phyloP scores from a whole-genome alignment of 2,113 vertebrate species.

The Pachycephala philippinensis region DNA sequence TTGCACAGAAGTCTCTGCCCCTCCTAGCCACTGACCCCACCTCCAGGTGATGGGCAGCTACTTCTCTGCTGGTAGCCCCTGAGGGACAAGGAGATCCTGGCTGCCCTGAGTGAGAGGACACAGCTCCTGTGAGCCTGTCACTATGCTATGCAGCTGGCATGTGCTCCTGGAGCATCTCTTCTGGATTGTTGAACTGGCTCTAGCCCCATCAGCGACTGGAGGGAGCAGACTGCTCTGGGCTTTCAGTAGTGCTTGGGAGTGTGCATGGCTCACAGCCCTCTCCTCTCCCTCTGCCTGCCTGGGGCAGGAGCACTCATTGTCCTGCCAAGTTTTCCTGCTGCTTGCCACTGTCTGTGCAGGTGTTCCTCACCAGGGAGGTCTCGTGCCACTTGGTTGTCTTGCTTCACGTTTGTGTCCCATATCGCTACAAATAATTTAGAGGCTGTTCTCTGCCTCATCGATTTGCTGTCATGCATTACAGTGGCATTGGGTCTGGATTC shows the following conservation, averaged over 20 bases:
- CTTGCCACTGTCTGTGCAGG: neutral
- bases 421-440: neutral
- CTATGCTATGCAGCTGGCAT: neutral
- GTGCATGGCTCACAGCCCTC: accelerated
- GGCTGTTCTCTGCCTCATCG: neutral
- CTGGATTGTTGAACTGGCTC: neutral
- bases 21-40: neutral
- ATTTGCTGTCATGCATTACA: neutral
- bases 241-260: neutral
- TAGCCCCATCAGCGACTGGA: neutral
- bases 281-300: neutral
- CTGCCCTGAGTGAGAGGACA: neutral
- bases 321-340: neutral
- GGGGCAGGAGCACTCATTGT: accelerated
- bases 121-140: neutral
- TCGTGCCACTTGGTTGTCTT: neutral
- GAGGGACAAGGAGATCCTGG: neutral
- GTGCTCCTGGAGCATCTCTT: neutral
- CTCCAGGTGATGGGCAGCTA: neutral
- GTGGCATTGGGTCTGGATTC: neutral
- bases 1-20: neutral
- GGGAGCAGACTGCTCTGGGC: neutral
- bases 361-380: neutral
- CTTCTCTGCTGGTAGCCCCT: neutral
- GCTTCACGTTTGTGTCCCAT: accelerated